Evolutionary conservation across 1,140 invertebrate species (phyloP).

Genomic region (Drosophila mayri): DNA sequence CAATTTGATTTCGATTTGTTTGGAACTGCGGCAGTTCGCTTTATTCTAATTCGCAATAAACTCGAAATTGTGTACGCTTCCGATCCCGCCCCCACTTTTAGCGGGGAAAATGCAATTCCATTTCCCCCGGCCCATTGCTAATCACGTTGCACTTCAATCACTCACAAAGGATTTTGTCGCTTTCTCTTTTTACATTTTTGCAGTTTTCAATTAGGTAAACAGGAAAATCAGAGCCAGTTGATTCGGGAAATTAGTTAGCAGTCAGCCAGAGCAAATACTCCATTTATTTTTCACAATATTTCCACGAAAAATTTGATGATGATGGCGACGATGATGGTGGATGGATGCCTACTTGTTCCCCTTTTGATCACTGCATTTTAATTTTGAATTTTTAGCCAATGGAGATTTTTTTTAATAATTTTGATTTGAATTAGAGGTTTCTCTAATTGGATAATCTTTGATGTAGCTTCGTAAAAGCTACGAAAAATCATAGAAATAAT

Average conservation of each 20-base stretch:
- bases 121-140: slow-evolving; percentile 26
- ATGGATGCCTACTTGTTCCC: background rate
- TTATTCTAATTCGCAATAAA: slow-evolving; percentile 72
- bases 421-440: background rate
- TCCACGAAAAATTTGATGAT: background rate
- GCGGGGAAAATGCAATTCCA: slow-evolving; percentile 31
- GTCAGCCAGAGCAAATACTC: slow-evolving; percentile 17
- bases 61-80: slow-evolving; percentile 43
- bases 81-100: background rate
- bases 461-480: background rate
- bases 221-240: slow-evolving; percentile 21
- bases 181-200: slow-evolving; percentile 25
- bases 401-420: slow-evolving; percentile 8
- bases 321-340: background rate
- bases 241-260: slow-evolving; percentile 34
- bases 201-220: slow-evolving; percentile 48
- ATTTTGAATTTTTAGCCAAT: slow-evolving; percentile 7
- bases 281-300: slow-evolving; percentile 10
- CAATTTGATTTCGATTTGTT: slow-evolving; percentile 69
- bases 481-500: no score
- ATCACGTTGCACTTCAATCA: slow-evolving; percentile 46
- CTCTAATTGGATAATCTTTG: background rate
- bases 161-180: slow-evolving; percentile 29
- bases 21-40: slow-evolving; percentile 35
- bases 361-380: slow-evolving; percentile 5